Conservation (phyloP, 2,888 invertebrate species). For the Monochamus alternatus region DNA sequence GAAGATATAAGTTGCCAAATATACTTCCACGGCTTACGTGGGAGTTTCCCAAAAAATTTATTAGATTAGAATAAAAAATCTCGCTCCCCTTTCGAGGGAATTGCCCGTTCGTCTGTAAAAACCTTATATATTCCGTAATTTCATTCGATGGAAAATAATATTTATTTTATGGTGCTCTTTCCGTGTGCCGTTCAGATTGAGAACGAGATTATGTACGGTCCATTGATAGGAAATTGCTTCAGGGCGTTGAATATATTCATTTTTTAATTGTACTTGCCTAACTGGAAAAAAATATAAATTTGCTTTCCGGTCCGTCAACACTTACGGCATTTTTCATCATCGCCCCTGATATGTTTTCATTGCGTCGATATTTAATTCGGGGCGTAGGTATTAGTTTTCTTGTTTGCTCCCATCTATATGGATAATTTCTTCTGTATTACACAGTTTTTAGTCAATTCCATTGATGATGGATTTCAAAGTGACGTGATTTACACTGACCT, state of each 20-base stretch:
- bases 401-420: neutral
- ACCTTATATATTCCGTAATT: constrained; percentile 32
- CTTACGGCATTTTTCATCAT: constrained; percentile 36
- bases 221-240: constrained; percentile 66
- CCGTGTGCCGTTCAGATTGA: constrained; percentile 64
- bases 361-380: constrained; percentile 28
- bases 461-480: too few species aligned
- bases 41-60: neutral
- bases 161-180: constrained; percentile 59
- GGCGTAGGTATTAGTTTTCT: constrained; percentile 11
- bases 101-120: constrained; percentile 21
- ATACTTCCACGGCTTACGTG: neutral
- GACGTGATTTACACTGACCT: too few species aligned
- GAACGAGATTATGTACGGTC: constrained; percentile 68
- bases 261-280: constrained; percentile 64
- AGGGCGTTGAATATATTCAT: constrained; percentile 62
- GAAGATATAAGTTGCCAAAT: neutral
- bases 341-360: neutral
- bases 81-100: constrained; percentile 13
- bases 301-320: constrained; percentile 35
- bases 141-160: constrained; percentile 58
- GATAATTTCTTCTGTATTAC: too few species aligned
- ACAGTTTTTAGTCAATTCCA: too few species aligned
- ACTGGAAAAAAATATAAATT: constrained; percentile 52
- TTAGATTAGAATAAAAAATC: constrained; percentile 21